Conservation (phyloP, 37 sponge, comb jelly and placozoan genomes). For the Corticium candelabrum region DNA sequence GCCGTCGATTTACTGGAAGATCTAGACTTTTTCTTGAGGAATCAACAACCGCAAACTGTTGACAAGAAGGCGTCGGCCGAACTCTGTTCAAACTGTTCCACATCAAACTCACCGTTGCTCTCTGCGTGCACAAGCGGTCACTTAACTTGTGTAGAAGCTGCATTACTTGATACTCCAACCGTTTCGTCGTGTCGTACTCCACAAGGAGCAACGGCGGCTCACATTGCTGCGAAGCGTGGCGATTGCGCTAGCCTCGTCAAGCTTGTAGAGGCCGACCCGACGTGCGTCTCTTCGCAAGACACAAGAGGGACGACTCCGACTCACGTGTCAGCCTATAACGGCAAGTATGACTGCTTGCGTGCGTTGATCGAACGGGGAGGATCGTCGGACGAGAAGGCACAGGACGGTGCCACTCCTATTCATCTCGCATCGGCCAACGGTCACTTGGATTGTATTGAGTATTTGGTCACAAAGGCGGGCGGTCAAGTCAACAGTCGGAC, state of each 20-base stretch:
- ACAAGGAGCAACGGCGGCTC: conserved; percentile 53
- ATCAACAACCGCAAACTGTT: not conserved
- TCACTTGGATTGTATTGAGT: conserved; percentile 68
- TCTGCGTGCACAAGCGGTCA: not conserved
- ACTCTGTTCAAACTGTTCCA: not conserved
- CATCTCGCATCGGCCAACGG: conserved; percentile 88
- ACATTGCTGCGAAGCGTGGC: conserved; percentile 54
- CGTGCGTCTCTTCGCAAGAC: conserved; percentile 29
- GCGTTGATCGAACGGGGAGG: conserved; percentile 32
- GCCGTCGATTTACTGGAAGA: not conserved
- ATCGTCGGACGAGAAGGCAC: conserved; percentile 19
- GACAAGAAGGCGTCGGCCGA: not conserved
- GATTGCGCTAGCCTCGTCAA: conserved; percentile 22
- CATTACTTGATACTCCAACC: not conserved
- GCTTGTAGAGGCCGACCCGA: conserved; percentile 19
- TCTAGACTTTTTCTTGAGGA: not conserved
- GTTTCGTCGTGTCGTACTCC: conserved; percentile 10
- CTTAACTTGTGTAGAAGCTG: not conserved
- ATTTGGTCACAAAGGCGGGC: conserved; percentile 32
- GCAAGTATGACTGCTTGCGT: conserved; percentile 40
- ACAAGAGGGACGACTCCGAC: conserved; percentile 63
- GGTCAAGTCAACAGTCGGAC: conserved; percentile 37
- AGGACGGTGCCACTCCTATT: conserved; percentile 71
- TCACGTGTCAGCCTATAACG: conserved; percentile 66
- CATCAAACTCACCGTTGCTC: not conserved